Percentiles rank a stretch among this genome's conserved stretches.
Conservation (phyloP, 2,113 vertebrate genomes). For the Corythornis cristatus region DNA sequence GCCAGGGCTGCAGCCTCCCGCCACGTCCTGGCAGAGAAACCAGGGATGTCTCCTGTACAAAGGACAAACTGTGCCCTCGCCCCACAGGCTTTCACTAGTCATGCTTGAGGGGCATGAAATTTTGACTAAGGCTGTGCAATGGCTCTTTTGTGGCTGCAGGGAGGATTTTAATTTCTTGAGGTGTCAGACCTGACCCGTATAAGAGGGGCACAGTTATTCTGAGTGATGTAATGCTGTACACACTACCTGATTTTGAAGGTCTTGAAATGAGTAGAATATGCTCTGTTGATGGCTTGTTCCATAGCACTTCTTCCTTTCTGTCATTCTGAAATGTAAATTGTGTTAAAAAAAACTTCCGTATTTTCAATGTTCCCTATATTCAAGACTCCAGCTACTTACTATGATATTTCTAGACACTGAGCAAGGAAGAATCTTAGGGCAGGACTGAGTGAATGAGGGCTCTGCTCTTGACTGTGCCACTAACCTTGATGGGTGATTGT, state of each 20-base stretch:
- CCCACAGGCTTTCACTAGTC: neutral
- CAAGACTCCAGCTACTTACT: neutral
- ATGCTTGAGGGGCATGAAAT: neutral
- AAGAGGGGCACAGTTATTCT: neutral
- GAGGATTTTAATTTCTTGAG: neutral
- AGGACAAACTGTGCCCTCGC: neutral
- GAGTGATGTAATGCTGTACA: neutral
- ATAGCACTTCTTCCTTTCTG: neutral
- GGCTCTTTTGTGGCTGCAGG: neutral
- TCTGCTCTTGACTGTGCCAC: neutral
- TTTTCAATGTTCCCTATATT: neutral
- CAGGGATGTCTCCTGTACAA: neutral
- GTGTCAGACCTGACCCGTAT: neutral
- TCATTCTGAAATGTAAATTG: neutral
- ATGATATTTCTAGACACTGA: neutral
- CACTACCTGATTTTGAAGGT: neutral
- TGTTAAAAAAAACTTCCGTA: neutral
- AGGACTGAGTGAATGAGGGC: neutral
- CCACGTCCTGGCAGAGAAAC: neutral
- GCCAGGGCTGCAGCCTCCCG: neutral
- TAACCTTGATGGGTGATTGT: neutral
- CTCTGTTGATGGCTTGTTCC: neutral
- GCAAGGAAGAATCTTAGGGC: neutral
- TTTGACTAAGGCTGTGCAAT: neutral
- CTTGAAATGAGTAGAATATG: neutral